These are phyloP conservation scores for Cyanocitta stelleri DNA, from an alignment of 2,113 vertebrate genomes.

Conservation along the genomic window DNA sequence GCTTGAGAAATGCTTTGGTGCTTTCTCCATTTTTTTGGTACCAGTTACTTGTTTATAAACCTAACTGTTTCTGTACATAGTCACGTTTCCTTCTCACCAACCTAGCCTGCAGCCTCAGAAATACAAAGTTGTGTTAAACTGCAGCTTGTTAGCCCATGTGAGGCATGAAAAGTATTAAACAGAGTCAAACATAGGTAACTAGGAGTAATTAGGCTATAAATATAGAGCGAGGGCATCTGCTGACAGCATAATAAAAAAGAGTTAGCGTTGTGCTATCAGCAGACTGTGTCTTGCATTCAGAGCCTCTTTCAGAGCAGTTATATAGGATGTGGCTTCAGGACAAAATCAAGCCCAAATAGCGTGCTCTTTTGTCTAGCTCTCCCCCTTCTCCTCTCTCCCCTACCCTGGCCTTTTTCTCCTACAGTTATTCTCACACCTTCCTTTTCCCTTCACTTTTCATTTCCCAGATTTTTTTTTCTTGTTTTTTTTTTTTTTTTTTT, in stretches of 20 bases:
- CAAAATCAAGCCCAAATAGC: constrained; percentile 24
- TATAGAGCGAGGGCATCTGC: constrained; percentile 28
- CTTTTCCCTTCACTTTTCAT: background rate
- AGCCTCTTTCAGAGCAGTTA: constrained; percentile 7
- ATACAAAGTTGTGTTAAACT: constrained; percentile 50
- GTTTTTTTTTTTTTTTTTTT: background rate
- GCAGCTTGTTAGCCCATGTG: constrained; percentile 65
- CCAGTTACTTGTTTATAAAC: constrained; percentile 80
- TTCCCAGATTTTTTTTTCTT: background rate
- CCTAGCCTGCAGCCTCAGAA: constrained; percentile 65
- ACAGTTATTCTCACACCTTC: background rate
- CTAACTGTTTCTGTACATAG: constrained; percentile 79
- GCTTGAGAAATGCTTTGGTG: constrained; percentile 80
- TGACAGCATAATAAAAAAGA: constrained; percentile 54
- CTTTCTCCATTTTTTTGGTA: constrained; percentile 84
- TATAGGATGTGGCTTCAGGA: constrained; percentile 15
- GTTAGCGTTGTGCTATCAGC: constrained; percentile 50
- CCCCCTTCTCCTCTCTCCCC: background rate
- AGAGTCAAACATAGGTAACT: constrained; percentile 47
- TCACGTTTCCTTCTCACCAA: constrained; percentile 62
- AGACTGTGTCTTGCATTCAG: constrained; percentile 9
- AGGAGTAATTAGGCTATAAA: constrained; percentile 61
- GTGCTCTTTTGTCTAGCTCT: background rate
- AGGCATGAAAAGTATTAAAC: constrained; percentile 60
- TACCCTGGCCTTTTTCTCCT: background rate